phyloP scores from a whole-genome alignment of 2,888 invertebrate genomes.

The Fragum sueziense region DNA sequence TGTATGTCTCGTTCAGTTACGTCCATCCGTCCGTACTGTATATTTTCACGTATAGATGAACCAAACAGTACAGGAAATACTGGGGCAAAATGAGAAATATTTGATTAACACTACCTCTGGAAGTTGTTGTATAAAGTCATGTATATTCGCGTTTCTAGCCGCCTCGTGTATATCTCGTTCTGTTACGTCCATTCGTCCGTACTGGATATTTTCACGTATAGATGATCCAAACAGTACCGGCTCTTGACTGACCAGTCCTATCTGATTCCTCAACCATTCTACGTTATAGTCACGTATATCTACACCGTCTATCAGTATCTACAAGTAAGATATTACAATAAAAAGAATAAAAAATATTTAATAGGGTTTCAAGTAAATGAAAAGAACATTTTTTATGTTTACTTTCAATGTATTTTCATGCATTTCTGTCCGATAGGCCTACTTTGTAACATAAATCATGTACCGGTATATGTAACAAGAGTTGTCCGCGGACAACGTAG shows the following conservation, averaged over 20 bases:
- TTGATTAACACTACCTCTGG: conserved; percentile 75
- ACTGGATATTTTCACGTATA: conserved; percentile 84
- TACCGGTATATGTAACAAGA: too few species aligned
- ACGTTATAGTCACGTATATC: conserved; percentile 83
- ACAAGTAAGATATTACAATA: too few species aligned
- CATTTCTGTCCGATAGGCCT: too few species aligned
- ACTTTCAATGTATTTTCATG: too few species aligned
- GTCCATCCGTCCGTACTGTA: conserved; percentile 82
- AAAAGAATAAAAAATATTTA: too few species aligned
- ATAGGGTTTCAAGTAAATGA: too few species aligned
- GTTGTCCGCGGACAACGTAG: too few species aligned
- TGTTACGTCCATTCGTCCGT: conserved; percentile 80
- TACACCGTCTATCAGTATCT: conserved; percentile 83
- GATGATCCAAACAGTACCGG: conserved; percentile 86
- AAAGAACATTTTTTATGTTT: too few species aligned
- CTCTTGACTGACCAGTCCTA: conserved; percentile 83
- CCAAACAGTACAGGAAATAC: conserved; percentile 87
- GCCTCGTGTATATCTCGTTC: conserved; percentile 80
- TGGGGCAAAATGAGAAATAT: not conserved
- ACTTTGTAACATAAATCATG: too few species aligned
- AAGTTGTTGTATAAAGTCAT: conserved; percentile 81
- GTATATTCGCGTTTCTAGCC: conserved; percentile 82
- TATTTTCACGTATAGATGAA: conserved; percentile 84
- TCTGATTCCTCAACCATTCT: conserved; percentile 82
- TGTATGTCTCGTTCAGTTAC: conserved; percentile 79